phyloP scores from a whole-genome alignment of 2,113 vertebrate species.

The Eolophus roseicapilla region DNA sequence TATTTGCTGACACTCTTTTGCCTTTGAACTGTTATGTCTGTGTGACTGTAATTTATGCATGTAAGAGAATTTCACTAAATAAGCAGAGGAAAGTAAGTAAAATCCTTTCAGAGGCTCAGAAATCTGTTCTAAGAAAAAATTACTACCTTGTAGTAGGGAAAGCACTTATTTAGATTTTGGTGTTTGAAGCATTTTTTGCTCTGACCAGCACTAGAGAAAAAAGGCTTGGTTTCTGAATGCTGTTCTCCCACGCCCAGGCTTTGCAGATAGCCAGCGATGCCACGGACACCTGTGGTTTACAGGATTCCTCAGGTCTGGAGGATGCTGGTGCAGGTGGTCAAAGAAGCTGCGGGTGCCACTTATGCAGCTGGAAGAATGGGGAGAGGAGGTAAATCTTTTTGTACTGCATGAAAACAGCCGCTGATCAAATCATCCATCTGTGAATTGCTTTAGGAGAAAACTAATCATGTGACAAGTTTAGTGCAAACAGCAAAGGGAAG shows the following conservation, averaged over 20 bases:
- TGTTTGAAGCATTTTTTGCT: not conserved
- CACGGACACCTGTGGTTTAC: not conserved
- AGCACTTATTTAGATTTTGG: not conserved
- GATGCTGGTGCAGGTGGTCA: not conserved
- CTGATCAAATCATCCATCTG: not conserved
- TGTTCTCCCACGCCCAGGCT: not conserved
- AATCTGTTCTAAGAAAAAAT: not conserved
- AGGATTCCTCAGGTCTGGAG: not conserved
- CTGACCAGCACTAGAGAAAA: not conserved
- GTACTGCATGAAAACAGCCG: not conserved
- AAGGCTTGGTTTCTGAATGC: not conserved
- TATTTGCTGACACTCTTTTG: not conserved
- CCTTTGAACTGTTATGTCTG: not conserved
- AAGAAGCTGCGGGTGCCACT: not conserved
- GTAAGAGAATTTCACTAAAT: not conserved
- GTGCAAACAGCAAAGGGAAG: not conserved
- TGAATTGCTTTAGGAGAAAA: slow-evolving; percentile 8
- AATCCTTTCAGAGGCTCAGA: not conserved
- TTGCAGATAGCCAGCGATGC: not conserved
- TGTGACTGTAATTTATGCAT: not conserved
- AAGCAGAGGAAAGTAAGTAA: not conserved
- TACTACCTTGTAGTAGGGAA: not conserved
- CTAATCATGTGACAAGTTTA: not conserved
- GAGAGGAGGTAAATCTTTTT: not conserved
- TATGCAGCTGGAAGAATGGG: not conserved